Base-by-base conservation (phyloP, 2,113 vertebrate species). In the Strigops habroptila region DNA sequence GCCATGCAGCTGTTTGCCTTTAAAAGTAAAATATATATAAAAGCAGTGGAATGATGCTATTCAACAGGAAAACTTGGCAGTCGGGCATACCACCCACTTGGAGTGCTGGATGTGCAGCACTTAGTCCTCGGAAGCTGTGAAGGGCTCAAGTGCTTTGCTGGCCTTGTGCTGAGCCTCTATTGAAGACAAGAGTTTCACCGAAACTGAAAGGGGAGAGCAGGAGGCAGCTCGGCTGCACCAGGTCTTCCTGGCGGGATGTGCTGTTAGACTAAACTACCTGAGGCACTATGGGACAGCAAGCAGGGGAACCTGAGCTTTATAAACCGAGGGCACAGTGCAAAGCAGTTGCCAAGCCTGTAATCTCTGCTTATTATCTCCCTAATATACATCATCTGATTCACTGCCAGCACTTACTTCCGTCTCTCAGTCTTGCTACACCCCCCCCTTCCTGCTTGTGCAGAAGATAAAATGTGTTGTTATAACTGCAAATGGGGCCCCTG, bases 291-390 rank as follows among this genome's bases (percentile, higher is more conserved):
- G 77, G 88, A 24, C 37, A 10, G 60, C 3, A 11, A 53, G 18
- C 1, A 2, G 59, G 85, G 77, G 23, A 93, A 71, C 64, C 92
- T 48, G 82, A 68, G 95, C 83, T n/a, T 1, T 1, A 1, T 59
- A 71, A 57, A 41, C 33, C 1, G 0, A 28, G 86, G 93, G 88
- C 95, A 95, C 16, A 3, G 85, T 6, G 11, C 70, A 5, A 52
- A 70, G 7, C 33, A 1, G 41, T 44, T 88, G 93, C 92, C 96
- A 96, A 46, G 80, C 1, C 14, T 30, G 69, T 91, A 91, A 96
- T 96, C 96, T 95, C 91, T 59, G n/a, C 91, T 82, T 37, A 84
- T 93, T 84, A 97, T 96, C 95, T 96, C 53, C 62, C 65, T 88
- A 86, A 95, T 84, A 65, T 69, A 51, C 73, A 78, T 64, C 41